Percentiles rank a stretch among this genome's conserved stretches.
Conservation (phyloP, 2,888 invertebrate genomes). For the Agonum fuliginosum region DNA sequence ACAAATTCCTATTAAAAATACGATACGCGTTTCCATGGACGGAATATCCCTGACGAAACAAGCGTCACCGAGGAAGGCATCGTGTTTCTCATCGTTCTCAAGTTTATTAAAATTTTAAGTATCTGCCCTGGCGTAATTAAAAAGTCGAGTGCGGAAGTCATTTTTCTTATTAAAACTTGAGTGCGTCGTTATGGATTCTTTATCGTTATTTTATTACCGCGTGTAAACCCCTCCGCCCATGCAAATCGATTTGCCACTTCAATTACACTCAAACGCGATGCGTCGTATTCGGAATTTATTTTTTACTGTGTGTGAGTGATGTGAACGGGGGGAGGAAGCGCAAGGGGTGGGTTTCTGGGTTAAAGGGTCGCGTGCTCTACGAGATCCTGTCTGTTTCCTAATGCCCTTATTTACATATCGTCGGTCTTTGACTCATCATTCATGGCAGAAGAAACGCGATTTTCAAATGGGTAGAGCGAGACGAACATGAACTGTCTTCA, state of each 20-base stretch:
- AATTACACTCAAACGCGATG: not conserved
- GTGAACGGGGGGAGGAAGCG: not conserved
- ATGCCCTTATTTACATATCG: conserved; percentile 57
- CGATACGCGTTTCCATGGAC: too few species aligned
- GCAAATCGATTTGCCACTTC: conserved; percentile 26
- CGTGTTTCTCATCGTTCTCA: conserved; percentile 39
- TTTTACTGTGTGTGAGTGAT: not conserved
- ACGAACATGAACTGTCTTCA: not conserved
- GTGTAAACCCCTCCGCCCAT: not conserved
- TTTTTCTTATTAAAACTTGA: conserved; percentile 57
- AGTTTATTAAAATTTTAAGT: conserved; percentile 59
- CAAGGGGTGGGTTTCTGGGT: conserved; percentile 15
- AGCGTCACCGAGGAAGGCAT: too few species aligned
- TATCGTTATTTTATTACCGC: conserved; percentile 55
- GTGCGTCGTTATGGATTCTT: conserved; percentile 56
- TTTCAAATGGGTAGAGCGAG: conserved; percentile 41
- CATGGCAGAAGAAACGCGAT: conserved; percentile 55
- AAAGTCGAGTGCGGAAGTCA: conserved; percentile 53
- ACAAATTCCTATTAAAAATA: too few species aligned
- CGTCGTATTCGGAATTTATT: conserved; percentile 11
- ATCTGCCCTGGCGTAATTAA: conserved; percentile 51
- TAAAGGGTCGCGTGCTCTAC: conserved; percentile 37
- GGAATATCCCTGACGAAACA: too few species aligned
- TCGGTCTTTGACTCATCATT: conserved; percentile 53
- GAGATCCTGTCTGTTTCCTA: conserved; percentile 47